Percentiles rank a stretch among this genome's conserved stretches.
Conservation (phyloP, 2,888 invertebrate genomes). For the Callimorpha dominula region DNA sequence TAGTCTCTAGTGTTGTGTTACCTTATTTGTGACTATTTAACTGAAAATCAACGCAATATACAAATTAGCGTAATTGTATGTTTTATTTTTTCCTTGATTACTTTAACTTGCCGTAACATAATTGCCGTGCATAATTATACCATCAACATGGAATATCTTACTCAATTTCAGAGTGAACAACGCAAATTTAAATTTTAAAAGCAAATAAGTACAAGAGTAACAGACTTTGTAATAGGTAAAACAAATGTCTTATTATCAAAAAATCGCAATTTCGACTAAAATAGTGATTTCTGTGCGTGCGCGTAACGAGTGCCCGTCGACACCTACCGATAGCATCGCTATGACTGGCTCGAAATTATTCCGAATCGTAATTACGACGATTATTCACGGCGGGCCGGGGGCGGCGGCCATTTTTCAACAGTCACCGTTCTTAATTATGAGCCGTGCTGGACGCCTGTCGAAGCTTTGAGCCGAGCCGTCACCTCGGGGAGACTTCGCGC, state of each 20-base stretch:
- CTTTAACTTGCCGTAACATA: background rate
- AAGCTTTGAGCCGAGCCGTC: constrained; percentile 86
- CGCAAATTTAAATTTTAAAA: background rate
- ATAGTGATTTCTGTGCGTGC: constrained; percentile 74
- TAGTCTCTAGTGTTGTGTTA: too few relatives aligned
- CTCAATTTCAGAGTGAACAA: background rate
- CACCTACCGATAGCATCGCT: constrained; percentile 87
- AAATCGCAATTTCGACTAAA: constrained; percentile 75
- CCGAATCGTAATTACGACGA: constrained; percentile 87
- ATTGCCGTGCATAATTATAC: background rate
- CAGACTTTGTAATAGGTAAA: constrained; percentile 36
- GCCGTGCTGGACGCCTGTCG: constrained; percentile 85
- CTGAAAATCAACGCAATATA: too few relatives aligned
- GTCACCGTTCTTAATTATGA: constrained; percentile 87
- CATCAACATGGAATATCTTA: background rate
- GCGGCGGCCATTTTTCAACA: constrained; percentile 87
- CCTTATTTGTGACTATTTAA: too few relatives aligned
- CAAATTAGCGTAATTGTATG: background rate
- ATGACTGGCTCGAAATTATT: constrained; percentile 87
- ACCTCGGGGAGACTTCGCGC: constrained; percentile 79
- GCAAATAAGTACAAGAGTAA: constrained; percentile 21
- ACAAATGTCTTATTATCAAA: constrained; percentile 57
- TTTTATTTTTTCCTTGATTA: background rate
- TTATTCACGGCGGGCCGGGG: constrained; percentile 87
- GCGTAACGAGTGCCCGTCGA: constrained; percentile 85